phyloP scores from a whole-genome alignment of 2,797 vertebrate genomes.

The Poeciliopsis turneri region DNA sequence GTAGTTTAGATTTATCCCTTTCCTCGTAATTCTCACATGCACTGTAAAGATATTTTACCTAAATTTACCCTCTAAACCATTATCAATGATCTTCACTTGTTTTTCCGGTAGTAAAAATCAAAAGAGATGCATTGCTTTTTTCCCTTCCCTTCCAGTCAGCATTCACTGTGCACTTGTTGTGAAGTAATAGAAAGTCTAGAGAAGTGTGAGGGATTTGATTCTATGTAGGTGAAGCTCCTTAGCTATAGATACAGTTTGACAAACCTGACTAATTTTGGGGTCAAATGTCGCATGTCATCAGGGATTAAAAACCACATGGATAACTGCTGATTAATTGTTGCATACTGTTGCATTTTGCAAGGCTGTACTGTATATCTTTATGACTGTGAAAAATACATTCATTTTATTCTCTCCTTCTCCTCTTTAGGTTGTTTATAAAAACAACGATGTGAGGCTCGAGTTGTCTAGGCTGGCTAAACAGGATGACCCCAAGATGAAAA shows the following conservation, averaged over 20 bases:
- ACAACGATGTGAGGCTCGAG: constrained; percentile 96
- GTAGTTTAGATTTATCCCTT: constrained; percentile 51
- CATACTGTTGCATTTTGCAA: neutral
- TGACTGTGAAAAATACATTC: neutral
- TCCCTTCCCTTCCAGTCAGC: constrained; percentile 7
- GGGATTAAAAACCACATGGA: constrained; percentile 22
- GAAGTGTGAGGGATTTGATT: constrained; percentile 35
- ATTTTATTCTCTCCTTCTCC: constrained; percentile 37
- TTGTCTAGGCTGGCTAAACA: constrained; percentile 93
- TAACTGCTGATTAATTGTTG: constrained; percentile 6
- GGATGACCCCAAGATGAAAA: constrained; percentile 95
- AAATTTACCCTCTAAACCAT: constrained; percentile 23
- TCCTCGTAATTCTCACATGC: constrained; percentile 27
- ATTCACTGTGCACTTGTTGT: constrained; percentile 12
- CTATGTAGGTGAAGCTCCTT: constrained; percentile 17
- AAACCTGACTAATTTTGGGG: constrained; percentile 15
- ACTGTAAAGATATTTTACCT: constrained; percentile 20
- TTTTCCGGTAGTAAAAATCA: constrained; percentile 18
- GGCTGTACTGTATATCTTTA: neutral
- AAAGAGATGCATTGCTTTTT: constrained; percentile 37
- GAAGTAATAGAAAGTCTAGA: constrained; percentile 19
- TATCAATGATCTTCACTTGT: constrained; percentile 17
- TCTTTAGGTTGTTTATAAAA: constrained; percentile 96
- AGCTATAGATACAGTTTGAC: constrained; percentile 23
- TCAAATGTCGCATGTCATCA: constrained; percentile 10